Percentiles rank a stretch among this genome's conserved stretches.
Conservation (phyloP, 2,113 vertebrate species). For the Chinchilla lanigera region DNA sequence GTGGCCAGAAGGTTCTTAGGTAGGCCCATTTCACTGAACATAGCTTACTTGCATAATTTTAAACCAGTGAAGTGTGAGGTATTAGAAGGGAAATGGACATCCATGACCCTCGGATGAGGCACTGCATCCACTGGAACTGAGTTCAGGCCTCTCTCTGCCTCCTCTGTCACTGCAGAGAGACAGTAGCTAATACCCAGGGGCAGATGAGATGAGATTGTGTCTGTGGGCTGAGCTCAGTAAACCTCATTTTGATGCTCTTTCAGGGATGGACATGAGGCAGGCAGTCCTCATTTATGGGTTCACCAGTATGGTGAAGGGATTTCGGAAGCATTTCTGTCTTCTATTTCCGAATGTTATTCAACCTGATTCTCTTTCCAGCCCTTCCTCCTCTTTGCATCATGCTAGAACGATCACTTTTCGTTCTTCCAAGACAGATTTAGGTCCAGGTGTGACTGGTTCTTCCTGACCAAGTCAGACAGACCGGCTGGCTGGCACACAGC, state of each 20-base stretch:
- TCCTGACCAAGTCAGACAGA: neutral
- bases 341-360: neutral
- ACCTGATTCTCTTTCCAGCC: neutral
- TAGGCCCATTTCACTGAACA: neutral
- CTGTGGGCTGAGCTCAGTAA: neutral
- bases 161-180: too few species aligned
- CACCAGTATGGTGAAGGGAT: neutral
- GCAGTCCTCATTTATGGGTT: neutral
- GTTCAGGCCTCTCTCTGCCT: neutral
- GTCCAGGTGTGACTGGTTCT: neutral
- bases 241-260: accelerated
- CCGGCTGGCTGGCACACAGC: too few species aligned
- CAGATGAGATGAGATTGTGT: neutral
- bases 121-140: accelerated
- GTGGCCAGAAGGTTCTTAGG: neutral
- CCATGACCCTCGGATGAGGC: neutral
- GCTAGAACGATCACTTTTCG: neutral
- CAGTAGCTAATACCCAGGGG: neutral
- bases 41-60: neutral
- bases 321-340: neutral
- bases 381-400: accelerated
- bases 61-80: neutral
- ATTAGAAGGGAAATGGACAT: neutral
- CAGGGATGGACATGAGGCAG: neutral
- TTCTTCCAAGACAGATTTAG: neutral